These are phyloP conservation scores for Oncopeltus fasciatus DNA, from an alignment of 1,140 invertebrate species.

Conservation along the genomic window DNA sequence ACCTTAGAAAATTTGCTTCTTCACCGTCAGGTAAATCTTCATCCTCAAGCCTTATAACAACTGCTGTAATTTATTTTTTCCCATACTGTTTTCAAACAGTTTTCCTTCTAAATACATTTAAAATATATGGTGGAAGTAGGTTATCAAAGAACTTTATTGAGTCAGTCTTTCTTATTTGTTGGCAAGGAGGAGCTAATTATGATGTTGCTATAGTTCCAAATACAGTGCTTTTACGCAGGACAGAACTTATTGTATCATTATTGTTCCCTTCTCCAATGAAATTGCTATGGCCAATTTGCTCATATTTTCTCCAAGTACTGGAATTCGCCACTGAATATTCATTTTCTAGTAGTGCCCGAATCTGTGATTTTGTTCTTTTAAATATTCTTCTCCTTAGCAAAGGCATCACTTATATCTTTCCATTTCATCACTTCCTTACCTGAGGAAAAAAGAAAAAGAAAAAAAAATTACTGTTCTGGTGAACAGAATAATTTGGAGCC, in stretches of 20 bases:
- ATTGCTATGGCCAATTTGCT: not conserved
- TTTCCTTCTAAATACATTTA: too few species aligned
- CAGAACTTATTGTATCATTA: not conserved
- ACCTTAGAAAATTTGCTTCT: too few species aligned
- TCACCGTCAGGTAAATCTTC: too few species aligned
- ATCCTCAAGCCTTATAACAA: too few species aligned
- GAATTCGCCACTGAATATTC: not conserved
- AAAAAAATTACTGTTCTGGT: not conserved
- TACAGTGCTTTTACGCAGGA: not conserved
- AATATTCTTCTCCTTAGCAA: constrained; percentile 11
- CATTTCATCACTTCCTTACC: constrained; percentile 17
- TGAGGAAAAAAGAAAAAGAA: not conserved
- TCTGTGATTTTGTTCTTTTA: constrained; percentile 14
- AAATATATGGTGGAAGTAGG: too few species aligned
- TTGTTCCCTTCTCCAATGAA: not conserved
- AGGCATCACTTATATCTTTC: constrained; percentile 12
- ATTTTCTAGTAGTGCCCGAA: not conserved
- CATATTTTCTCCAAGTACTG: not conserved
- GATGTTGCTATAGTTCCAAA: not conserved
- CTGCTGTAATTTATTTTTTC: too few species aligned
- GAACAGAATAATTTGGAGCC: too few species aligned
- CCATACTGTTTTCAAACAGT: too few species aligned
- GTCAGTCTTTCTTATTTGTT: not conserved
- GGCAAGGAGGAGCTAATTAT: not conserved
- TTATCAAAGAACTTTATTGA: too few species aligned